Base-by-base conservation (phyloP, 2,113 vertebrate genomes). In the Cricetomys ansorgei region DNA sequence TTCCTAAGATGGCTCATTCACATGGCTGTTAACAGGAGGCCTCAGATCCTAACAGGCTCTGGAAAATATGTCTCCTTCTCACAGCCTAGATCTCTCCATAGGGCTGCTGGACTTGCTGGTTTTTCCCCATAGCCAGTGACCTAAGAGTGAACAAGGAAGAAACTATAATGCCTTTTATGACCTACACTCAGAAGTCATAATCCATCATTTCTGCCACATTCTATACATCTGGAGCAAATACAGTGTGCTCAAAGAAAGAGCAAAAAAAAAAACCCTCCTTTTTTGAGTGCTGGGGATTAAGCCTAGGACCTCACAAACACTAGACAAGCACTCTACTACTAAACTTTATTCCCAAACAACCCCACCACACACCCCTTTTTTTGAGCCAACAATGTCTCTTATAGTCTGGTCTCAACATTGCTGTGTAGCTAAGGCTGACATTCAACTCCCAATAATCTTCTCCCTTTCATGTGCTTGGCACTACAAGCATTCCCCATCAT, bases 161-260 rank as follows among this genome's bases (percentile, higher is more conserved):
- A 85, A 84, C 91, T 53, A 40, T 4, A 76, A 13, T 57, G 62
- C 62, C 93, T 87, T 96, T 94, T 97, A 90, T 96, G 97, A 97
- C 95, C 93, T 97, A 95, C 48, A 27, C 86, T 86, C 53, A 76
- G 83, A 88, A 93, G 95, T 98, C 96, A 98, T 86, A 98, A 94
- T 97, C 50, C 72, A 55, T 70, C 89, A 85, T 67, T 86, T 81
- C 95, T 65, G 67, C 77, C 89, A 97, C 93, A 96, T 97, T 98
- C 93, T 94, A 69, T 21, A 50, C 72, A 59, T 50, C 57, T 88
- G 73, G 55, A 40, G 59, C 59, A 93, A 76, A 85, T 5, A 12
- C 7, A 91, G 64, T 76, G 9, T 12, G 43, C 45, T 96, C 45
- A 88, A 48, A 90, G 48, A 70, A 89, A 73, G 59, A 45, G 7